Base-by-base conservation (phyloP, 2,888 invertebrate species). In the Acanthosepion pharaonis region DNA sequence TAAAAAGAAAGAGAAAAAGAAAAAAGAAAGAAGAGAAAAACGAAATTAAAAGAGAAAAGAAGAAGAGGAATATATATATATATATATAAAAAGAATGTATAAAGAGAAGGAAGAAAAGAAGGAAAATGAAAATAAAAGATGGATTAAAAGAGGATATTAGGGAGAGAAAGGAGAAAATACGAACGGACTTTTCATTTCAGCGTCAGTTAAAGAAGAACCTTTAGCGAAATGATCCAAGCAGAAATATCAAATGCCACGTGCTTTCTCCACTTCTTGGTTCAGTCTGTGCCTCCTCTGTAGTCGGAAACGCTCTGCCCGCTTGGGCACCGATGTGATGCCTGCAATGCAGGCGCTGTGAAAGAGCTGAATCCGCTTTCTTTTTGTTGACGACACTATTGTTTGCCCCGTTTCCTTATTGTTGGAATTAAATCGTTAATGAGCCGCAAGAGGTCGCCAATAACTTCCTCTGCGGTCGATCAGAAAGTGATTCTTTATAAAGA, bases 381-480 rank as follows among this genome's bases (percentile, higher is more conserved):
- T 92, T 49, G 48, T 78, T 78, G 78, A 33, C 78, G 78, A 78
- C n/a, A 18, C 11, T 33, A 78, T 78, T 78, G 78, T 78, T 78
- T 78, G 78, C 33, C n/a, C 33, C 92, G 92, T 92, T 92, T 92
- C 49, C 92, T 23, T 25, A 48, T 92, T 49, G 92, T 92, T n/a
- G 92, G 49, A 92, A 28, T 49, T 92, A 51, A 92, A 51, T 92
- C 92, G 92, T 92, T 28, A 92, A 48, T 92, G 92, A 48, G 92
- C 92, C 92, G 92, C 92, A 92, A 92, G 92, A 48, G 92, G 92
- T 92, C 92, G 23, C 92, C 92, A 48, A 15, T 25, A 49, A 92
- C 48, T 51, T 92, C 92, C 51, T 51, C 28, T 92, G 92, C 92
- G 92, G 92, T 92, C 49, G 92, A 92, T 92, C 48, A 20, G 92